Percentiles rank a stretch among this genome's conserved stretches.
These are phyloP conservation scores for Drosophila eohydei DNA, from an alignment of 2,888 invertebrate genomes.

Conservation along the genomic window DNA sequence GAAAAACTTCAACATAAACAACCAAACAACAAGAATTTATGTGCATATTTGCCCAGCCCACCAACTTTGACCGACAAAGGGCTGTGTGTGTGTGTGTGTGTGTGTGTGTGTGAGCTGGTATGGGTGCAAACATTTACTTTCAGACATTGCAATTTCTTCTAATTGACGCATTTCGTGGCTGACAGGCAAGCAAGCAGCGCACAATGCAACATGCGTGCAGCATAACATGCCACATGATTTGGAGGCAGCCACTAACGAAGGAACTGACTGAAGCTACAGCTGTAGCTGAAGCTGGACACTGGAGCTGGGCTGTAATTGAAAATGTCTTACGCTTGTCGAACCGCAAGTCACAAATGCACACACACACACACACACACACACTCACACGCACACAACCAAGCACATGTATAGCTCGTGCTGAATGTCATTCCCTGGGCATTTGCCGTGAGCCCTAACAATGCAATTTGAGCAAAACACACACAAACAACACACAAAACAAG, in stretches of 20 bases:
- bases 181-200: constrained; percentile 61
- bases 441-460: constrained; percentile 56
- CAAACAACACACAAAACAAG: constrained; percentile 14
- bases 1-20: constrained; percentile 57
- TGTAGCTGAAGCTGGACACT: constrained; percentile 28
- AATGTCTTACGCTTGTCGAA: constrained; percentile 83
- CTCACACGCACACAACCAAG: constrained; percentile 28
- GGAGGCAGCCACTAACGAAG: constrained; percentile 48
- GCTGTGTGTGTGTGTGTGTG: not conserved
- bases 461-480: constrained; percentile 50
- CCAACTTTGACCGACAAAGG: constrained; percentile 16
- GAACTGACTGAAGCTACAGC: constrained; percentile 9
- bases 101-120: not conserved
- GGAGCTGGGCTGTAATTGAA: constrained; percentile 79
- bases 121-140: constrained; percentile 47
- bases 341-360: constrained; percentile 66
- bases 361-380: constrained; percentile 37
- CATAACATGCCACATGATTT: constrained; percentile 63
- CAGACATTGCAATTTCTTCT: constrained; percentile 77
- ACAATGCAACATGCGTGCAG: constrained; percentile 40
- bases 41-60: constrained; percentile 53
- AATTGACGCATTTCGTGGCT: constrained; percentile 80
- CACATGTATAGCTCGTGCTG: constrained; percentile 26
- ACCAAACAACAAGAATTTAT: constrained; percentile 62
- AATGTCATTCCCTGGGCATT: constrained; percentile 61